phyloP scores from a whole-genome alignment of 2,888 invertebrate genomes.

The Troides oblongomaculatus region DNA sequence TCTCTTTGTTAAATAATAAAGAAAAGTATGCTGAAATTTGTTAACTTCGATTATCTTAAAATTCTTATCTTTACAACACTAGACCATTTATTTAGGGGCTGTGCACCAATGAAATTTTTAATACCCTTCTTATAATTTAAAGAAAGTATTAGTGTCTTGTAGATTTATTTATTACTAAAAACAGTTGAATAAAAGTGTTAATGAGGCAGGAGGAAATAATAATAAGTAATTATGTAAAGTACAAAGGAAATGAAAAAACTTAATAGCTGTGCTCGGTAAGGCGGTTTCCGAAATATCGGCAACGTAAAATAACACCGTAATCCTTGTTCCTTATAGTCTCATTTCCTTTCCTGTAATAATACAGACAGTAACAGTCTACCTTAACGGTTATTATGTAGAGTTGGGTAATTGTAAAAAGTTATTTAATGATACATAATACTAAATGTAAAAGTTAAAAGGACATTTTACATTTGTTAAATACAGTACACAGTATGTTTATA shows the following conservation, averaged over 20 bases:
- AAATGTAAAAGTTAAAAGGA: conserved; percentile 9
- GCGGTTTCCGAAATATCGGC: conserved; percentile 9
- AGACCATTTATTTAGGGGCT: no score
- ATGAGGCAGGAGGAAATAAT: conserved; percentile 2
- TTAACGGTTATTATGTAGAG: conserved; percentile 13
- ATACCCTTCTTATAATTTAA: no score
- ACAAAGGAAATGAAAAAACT: conserved; percentile 26
- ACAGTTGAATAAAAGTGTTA: conserved; percentile 14
- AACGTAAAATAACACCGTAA: conserved; percentile 7
- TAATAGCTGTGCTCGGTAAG: conserved; percentile 18
- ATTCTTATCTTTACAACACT: no score
- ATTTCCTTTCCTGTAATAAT: conserved; percentile 15
- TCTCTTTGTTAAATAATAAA: no score
- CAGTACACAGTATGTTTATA: background rate
- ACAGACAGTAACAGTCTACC: background rate
- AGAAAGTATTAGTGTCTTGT: no score
- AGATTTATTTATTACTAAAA: background rate
- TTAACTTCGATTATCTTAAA: no score
- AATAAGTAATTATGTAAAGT: conserved; percentile 16
- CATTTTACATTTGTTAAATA: conserved; percentile 12
- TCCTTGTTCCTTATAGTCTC: conserved; percentile 5
- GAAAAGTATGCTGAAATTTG: no score
- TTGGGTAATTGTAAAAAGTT: conserved; percentile 15
- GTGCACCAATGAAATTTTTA: no score
- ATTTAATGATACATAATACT: conserved; percentile 15